A percentile compares a stretch with the other conserved stretches of the same genome.
phyloP scores from a whole-genome alignment of 2,113 vertebrate genomes.

The Mystacornis crossleyi region DNA sequence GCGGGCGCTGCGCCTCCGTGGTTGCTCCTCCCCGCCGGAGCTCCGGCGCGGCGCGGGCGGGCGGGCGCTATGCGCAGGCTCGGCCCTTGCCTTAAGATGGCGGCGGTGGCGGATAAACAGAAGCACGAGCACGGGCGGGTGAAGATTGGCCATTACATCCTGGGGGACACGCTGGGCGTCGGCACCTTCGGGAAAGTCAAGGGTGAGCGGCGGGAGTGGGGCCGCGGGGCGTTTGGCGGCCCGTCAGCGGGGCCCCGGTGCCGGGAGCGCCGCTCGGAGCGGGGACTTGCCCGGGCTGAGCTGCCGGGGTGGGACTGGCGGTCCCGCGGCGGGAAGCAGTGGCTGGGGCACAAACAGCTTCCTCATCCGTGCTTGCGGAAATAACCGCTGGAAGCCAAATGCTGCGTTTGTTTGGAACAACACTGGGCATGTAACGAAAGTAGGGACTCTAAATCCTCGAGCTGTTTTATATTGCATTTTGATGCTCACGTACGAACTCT shows the following conservation, averaged over 20 bases:
- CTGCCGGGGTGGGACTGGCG: background rate
- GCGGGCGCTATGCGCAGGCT: slow-evolving; percentile 73
- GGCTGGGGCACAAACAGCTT: background rate
- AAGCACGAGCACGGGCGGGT: slow-evolving; percentile 96
- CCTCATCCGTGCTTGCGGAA: background rate
- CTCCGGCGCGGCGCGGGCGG: background rate
- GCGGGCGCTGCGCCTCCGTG: background rate
- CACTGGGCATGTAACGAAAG: accelerated
- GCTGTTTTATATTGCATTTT: accelerated
- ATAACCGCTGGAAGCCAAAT: background rate
- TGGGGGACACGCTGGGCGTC: slow-evolving; percentile 94
- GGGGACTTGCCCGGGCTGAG: background rate
- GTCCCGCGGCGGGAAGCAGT: background rate
- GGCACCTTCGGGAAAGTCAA: slow-evolving; percentile 98
- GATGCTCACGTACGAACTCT: accelerated
- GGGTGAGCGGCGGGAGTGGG: slow-evolving; percentile 74
- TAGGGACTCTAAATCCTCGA: accelerated
- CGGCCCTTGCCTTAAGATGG: slow-evolving; percentile 91
- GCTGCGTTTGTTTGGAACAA: accelerated
- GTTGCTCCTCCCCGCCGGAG: background rate
- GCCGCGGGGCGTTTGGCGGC: no score
- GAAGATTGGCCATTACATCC: slow-evolving; percentile 95
- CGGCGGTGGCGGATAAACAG: slow-evolving; percentile 93
- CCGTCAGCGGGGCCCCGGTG: background rate
- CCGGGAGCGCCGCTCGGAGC: background rate